phyloP scores from a whole-genome alignment of 2,113 vertebrate species.

The Oxygymnocypris stewartii region DNA sequence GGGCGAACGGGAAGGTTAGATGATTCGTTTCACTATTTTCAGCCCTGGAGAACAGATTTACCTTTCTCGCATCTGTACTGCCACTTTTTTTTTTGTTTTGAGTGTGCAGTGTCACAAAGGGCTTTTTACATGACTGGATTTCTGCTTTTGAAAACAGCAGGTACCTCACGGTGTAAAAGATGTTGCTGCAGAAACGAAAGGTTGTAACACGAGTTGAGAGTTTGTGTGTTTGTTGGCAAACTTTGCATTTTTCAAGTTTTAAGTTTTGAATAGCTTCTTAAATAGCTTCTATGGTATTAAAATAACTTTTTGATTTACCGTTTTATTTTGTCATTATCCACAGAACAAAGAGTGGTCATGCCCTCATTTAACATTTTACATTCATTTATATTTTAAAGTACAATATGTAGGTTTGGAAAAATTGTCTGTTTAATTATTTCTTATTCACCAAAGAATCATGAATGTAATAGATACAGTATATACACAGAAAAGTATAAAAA shows the following conservation, averaged over 20 bases:
- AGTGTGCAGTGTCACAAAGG: conserved; percentile 23
- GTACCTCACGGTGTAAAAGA: not conserved
- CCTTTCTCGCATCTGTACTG: conserved; percentile 4
- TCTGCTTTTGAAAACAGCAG: not conserved
- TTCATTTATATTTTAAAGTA: not conserved
- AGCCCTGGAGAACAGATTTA: conserved; percentile 15
- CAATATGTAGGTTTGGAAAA: too few relatives aligned
- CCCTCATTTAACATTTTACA: not conserved
- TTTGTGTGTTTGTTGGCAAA: not conserved
- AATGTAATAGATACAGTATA: too few relatives aligned
- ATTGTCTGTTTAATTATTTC: too few relatives aligned
- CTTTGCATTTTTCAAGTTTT: too few relatives aligned
- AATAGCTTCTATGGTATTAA: too few relatives aligned
- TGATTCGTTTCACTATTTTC: not conserved
- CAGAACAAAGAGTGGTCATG: not conserved
- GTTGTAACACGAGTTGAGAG: not conserved
- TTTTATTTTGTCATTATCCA: not conserved
- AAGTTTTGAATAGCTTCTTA: too few relatives aligned
- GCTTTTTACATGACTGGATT: conserved; percentile 3
- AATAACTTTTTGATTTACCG: not conserved
- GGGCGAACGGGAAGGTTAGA: conserved; percentile 30
- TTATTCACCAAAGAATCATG: too few relatives aligned
- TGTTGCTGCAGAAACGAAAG: too few relatives aligned
- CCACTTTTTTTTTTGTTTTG: not conserved
- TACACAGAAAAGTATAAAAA: too few relatives aligned